These are phyloP conservation scores for Tetrax tetrax DNA, from an alignment of 2,113 vertebrate species.

Conservation along the genomic window DNA sequence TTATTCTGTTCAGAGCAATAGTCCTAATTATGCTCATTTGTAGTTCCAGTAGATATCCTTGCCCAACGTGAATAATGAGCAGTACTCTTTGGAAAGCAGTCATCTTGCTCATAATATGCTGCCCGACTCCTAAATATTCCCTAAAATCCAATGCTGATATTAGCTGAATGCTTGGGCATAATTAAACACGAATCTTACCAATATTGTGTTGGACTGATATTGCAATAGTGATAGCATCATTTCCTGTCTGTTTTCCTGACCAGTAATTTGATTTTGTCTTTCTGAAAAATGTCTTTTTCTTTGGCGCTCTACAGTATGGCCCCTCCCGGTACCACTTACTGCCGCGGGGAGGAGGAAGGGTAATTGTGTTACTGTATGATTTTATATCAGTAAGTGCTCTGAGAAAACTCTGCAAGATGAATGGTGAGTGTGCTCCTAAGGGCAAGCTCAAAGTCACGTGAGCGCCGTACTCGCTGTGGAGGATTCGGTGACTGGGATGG, in stretches of 20 bases:
- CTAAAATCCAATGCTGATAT: neutral
- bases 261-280: neutral
- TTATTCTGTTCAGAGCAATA: neutral
- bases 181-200: neutral
- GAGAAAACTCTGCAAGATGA: neutral
- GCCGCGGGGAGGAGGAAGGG: neutral
- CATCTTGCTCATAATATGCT: neutral
- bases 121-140: neutral
- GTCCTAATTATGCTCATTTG: slow-evolving; percentile 36
- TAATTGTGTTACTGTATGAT: neutral
- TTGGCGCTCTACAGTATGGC: neutral
- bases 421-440: neutral
- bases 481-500: neutral
- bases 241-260: neutral
- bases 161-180: neutral
- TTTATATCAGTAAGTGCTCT: neutral
- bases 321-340: neutral
- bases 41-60: slow-evolving; percentile 21
- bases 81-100: neutral
- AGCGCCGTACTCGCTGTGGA: neutral
- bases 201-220: neutral
- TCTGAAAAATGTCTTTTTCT: neutral
- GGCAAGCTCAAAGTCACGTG: neutral
- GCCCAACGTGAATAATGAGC: neutral
- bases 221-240: neutral